phyloP scores from a whole-genome alignment of 2,113 vertebrate species.

The Grammomys dolichurus region DNA sequence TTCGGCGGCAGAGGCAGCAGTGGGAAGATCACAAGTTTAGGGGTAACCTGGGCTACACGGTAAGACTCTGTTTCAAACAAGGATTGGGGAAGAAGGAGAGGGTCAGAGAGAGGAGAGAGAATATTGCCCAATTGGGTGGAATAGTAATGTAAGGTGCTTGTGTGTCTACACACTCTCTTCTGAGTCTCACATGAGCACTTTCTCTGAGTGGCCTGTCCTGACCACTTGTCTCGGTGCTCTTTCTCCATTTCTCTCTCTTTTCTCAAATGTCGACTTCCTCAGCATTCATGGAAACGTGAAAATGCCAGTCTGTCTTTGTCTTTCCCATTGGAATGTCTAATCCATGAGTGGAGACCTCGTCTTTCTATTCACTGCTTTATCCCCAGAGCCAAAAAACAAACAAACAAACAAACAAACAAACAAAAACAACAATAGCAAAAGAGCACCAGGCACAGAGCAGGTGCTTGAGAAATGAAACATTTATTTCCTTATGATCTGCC shows the following conservation, averaged over 20 bases:
- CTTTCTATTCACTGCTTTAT: background rate
- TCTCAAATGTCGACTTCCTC: background rate
- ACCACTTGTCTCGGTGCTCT: background rate
- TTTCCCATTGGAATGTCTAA: background rate
- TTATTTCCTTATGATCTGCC: background rate
- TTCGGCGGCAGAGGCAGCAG: too few species aligned
- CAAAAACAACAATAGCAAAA: background rate
- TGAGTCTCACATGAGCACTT: background rate
- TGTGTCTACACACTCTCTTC: background rate
- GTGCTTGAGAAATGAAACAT: background rate
- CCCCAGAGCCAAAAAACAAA: background rate
- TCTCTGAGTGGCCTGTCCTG: background rate
- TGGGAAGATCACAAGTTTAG: background rate
- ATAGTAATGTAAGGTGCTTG: background rate
- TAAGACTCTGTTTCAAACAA: background rate
- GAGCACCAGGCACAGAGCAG: background rate
- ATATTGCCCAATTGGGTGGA: background rate
- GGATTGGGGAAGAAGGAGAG: background rate
- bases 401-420: too few species aligned
- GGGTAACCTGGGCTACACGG: background rate
- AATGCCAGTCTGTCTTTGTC: background rate
- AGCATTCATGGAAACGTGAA: background rate
- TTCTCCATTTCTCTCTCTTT: background rate
- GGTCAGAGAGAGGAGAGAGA: background rate
- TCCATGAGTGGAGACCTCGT: background rate